Evolutionary conservation across 2,888 invertebrate genomes (phyloP).

Genomic region (Lasioglossum lativentre): DNA sequence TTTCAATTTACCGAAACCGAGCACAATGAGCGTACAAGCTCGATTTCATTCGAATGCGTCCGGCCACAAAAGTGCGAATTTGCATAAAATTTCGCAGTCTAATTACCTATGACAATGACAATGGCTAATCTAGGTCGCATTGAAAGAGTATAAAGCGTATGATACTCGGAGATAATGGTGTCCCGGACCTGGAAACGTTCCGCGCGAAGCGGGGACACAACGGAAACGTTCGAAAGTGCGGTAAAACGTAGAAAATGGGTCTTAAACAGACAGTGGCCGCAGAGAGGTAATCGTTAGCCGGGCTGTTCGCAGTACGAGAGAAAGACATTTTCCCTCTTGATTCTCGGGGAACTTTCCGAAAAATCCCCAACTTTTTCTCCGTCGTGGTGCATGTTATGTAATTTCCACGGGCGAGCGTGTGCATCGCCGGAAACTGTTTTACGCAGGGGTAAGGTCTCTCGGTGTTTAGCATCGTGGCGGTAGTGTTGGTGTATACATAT

Average conservation of each 20-base stretch:
- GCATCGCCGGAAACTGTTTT: constrained; percentile 34
- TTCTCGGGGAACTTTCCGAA: constrained; percentile 13
- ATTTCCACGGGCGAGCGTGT: neutral
- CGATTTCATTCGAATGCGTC: neutral
- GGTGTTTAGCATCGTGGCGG: constrained; percentile 27
- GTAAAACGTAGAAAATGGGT: neutral
- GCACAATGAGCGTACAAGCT: neutral
- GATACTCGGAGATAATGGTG: neutral
- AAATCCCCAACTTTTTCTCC: constrained; percentile 17
- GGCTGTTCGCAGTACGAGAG: neutral
- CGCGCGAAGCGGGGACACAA: neutral
- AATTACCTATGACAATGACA: neutral
- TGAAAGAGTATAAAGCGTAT: neutral
- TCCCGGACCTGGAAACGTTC: neutral
- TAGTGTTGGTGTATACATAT: neutral
- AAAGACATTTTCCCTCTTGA: neutral
- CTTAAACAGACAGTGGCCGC: neutral
- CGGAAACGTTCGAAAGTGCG: no score
- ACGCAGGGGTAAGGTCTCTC: constrained; percentile 15
- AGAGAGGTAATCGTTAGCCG: neutral
- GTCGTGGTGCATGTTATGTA: constrained; percentile 7
- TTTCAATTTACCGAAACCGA: neutral
- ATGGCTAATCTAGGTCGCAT: neutral
- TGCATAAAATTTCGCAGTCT: neutral
- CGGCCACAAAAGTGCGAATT: neutral